Percentiles rank a stretch among this genome's conserved stretches.
Conservation (phyloP, 2,113 vertebrate species). For the Paradoxurus hermaphroditus region DNA sequence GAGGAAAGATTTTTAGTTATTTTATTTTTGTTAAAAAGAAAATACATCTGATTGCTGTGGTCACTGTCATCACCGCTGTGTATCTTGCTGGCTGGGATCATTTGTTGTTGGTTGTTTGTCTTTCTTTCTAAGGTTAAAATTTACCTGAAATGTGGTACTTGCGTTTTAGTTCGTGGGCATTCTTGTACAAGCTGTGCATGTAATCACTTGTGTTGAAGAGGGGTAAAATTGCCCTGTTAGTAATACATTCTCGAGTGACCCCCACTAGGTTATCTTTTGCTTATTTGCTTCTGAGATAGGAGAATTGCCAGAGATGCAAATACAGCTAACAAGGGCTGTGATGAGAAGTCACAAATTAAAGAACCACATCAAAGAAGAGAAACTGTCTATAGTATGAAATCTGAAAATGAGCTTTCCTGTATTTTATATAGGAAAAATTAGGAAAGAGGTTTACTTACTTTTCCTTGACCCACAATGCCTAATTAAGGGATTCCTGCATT, state of each 20-base stretch:
- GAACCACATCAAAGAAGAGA: not conserved
- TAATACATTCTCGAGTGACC: not conserved
- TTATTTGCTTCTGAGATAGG: not conserved
- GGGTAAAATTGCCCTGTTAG: not conserved
- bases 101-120: not conserved
- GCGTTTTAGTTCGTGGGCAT: not conserved
- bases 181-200: not conserved
- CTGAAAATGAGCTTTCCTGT: not conserved
- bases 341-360: not conserved
- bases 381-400: not conserved
- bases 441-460: not conserved
- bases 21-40: conserved; percentile 27
- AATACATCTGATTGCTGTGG: not conserved
- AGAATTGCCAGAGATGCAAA: not conserved
- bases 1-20: not conserved
- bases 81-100: not conserved
- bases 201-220: not conserved
- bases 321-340: not conserved
- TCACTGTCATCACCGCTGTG: not conserved
- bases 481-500: not conserved
- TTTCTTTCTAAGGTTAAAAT: not conserved
- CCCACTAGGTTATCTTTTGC: not conserved
- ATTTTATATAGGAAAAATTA: not conserved
- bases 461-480: not conserved
- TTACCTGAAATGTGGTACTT: not conserved